A percentile compares a stretch with the other conserved stretches of the same genome.
phyloP scores from a whole-genome alignment of 2,888 invertebrate genomes.

The Epinotia brunnichana region DNA sequence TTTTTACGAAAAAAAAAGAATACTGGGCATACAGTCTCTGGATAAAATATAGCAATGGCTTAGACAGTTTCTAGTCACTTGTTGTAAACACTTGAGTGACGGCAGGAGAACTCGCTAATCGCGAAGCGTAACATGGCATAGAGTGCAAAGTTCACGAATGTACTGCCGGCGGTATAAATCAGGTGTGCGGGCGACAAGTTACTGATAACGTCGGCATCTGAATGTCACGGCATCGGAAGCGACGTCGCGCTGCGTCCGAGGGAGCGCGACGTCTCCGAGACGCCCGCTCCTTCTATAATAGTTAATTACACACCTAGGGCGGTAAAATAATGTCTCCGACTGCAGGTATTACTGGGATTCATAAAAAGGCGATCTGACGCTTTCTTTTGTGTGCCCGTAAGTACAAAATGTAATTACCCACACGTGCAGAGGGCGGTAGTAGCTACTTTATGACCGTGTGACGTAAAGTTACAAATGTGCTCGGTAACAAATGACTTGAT shows the following conservation, averaged over 20 bases:
- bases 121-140: conserved; percentile 25
- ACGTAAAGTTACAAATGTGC: no score
- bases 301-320: no score
- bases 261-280: conserved; percentile 15
- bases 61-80: background rate
- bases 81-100: conserved; percentile 1
- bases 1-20: no score
- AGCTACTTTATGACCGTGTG: no score
- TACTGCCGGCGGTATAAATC: conserved; percentile 48
- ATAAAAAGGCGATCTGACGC: no score
- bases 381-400: no score
- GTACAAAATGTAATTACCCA: no score
- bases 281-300: background rate
- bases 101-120: conserved; percentile 27
- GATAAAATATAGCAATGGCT: background rate
- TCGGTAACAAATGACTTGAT: no score
- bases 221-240: conserved; percentile 39
- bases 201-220: conserved; percentile 46
- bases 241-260: conserved; percentile 40
- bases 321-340: no score
- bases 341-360: no score
- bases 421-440: no score
- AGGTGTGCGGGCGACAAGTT: conserved; percentile 45
- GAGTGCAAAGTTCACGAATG: conserved; percentile 49
- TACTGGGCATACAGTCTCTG: no score